phyloP scores from a whole-genome alignment of 2,888 invertebrate species.

The Creontiades dilutus region DNA sequence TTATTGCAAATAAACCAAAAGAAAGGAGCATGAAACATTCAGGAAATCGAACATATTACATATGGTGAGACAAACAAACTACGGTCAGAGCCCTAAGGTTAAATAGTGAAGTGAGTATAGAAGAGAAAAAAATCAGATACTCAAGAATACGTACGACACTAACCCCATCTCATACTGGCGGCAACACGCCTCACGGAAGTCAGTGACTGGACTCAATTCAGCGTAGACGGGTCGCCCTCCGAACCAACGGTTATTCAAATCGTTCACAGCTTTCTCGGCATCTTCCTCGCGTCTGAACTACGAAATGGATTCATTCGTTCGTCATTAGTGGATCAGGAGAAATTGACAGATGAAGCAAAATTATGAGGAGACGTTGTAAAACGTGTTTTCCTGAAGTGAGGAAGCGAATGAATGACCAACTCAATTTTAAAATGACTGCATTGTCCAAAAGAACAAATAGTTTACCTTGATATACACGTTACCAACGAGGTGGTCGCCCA shows the following conservation, averaged over 20 bases:
- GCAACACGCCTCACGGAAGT: constrained; percentile 99
- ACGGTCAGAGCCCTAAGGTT: no score
- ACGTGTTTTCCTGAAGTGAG: no score
- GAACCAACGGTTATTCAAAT: constrained; percentile 99
- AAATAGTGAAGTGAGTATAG: neutral
- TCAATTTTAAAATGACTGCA: no score
- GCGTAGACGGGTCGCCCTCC: constrained; percentile 98
- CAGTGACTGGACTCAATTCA: constrained; percentile 98
- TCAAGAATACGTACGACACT: constrained; percentile 42
- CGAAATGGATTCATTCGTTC: constrained; percentile 74
- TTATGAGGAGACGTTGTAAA: no score
- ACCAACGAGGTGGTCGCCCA: constrained; percentile 98
- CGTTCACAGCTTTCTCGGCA: constrained; percentile 97
- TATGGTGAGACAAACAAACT: no score
- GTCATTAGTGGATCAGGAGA: no score
- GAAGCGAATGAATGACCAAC: no score
- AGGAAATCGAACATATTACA: no score
- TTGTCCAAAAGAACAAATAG: neutral
- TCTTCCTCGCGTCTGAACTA: constrained; percentile 98
- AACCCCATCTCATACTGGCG: constrained; percentile 99
- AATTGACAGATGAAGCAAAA: no score
- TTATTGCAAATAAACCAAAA: no score
- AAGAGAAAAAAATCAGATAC: neutral
- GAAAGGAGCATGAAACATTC: no score
- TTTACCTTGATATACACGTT: constrained; percentile 98